A percentile compares a stretch with the other conserved stretches of the same genome.
Evolutionary conservation across 2,113 vertebrate species (phyloP).

Genomic region (Sterna hirundo): DNA sequence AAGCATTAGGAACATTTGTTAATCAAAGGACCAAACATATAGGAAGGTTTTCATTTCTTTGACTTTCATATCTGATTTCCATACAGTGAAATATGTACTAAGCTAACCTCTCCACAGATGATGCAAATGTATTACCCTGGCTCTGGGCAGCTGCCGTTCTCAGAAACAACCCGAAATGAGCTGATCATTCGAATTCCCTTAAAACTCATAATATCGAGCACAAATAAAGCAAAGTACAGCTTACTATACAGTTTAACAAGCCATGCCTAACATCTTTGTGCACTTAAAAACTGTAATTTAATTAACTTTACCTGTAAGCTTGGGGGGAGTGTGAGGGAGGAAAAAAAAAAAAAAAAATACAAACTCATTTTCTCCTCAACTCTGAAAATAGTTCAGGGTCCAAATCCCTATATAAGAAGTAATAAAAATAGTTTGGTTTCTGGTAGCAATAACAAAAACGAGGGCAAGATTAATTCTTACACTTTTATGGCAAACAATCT

Average conservation of each 20-base stretch:
- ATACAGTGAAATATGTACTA: conserved; percentile 42
- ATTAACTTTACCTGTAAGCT: conserved; percentile 7
- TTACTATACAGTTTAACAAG: not conserved
- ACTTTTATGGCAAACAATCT: conserved; percentile 61
- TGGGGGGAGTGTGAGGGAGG: rapidly evolving
- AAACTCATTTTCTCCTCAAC: conserved; percentile 58
- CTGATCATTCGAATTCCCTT: conserved; percentile 6
- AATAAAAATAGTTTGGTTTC: conserved; percentile 64
- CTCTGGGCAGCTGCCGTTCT: conserved; percentile 17
- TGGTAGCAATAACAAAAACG: conserved; percentile 60
- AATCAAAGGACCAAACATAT: conserved; percentile 47
- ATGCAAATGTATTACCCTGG: conserved; percentile 39
- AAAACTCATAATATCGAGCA: not conserved
- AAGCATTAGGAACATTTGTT: conserved; percentile 44
- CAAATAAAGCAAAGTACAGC: conserved; percentile 14
- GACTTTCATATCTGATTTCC: conserved; percentile 23
- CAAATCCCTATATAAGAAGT: conserved; percentile 11
- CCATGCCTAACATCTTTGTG: not conserved
- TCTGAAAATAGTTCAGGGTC: not conserved
- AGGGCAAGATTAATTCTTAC: conserved; percentile 57
- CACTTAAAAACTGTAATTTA: not conserved
- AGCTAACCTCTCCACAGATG: not conserved
- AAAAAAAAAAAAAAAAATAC: not conserved
- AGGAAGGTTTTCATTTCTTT: not conserved
- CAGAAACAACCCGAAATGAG: conserved; percentile 8